These are phyloP conservation scores for Cassiopea andromeda DNA, from an alignment of 30 jellyfish, hydroid and myxozoan genomes.

Conservation along the genomic window DNA sequence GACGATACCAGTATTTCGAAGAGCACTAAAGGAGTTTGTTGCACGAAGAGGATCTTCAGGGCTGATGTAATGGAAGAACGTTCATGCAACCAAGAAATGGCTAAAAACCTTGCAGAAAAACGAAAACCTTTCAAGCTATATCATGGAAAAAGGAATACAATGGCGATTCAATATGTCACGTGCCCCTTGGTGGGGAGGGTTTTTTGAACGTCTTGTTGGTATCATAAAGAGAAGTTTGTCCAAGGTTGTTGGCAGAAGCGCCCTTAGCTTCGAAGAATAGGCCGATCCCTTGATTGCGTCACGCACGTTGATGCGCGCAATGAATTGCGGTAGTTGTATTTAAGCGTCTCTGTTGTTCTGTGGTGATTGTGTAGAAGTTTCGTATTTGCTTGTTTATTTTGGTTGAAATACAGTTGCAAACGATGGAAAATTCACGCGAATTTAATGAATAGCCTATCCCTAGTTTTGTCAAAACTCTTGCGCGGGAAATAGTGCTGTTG, in stretches of 20 bases:
- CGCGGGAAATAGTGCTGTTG: too few species aligned
- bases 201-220: constrained; percentile 54
- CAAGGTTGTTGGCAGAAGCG: constrained; percentile 37
- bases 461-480: too few species aligned
- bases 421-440: too few species aligned
- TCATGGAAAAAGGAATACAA: constrained; percentile 19
- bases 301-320: too few species aligned
- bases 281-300: too few species aligned
- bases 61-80: constrained; percentile 32
- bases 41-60: constrained; percentile 52
- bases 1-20: constrained; percentile 40
- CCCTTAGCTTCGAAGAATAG: constrained; percentile 8
- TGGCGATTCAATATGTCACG: constrained; percentile 55
- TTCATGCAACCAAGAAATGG: constrained; percentile 59
- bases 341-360: too few species aligned
- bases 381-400: too few species aligned
- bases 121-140: constrained; percentile 30
- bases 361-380: too few species aligned
- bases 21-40: constrained; percentile 39
- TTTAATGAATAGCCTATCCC: too few species aligned
- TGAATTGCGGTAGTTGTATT: too few species aligned
- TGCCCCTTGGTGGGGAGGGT: constrained; percentile 80
- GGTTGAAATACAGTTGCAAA: too few species aligned
- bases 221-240: constrained; percentile 27
- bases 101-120: constrained; percentile 23